A percentile compares a stretch with the other conserved stretches of the same genome.
phyloP scores from a whole-genome alignment of 2,797 vertebrate species.

The Chromobotia macracanthus region DNA sequence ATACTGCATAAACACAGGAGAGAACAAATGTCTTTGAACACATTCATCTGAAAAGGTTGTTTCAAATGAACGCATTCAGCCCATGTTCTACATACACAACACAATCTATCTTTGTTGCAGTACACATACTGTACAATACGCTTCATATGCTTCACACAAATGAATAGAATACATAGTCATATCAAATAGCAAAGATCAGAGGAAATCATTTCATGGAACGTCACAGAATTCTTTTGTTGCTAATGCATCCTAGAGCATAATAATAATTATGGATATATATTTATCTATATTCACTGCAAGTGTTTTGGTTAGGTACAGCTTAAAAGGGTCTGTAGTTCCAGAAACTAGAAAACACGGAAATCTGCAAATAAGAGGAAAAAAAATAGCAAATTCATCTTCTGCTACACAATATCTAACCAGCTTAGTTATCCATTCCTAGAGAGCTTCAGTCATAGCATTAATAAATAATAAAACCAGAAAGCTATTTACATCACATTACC shows the following conservation, averaged over 20 bases:
- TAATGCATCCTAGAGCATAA: constrained; percentile 25
- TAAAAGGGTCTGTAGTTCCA: constrained; percentile 94
- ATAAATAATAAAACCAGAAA: background rate
- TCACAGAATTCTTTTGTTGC: constrained; percentile 10
- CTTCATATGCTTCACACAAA: constrained; percentile 10
- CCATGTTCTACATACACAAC: background rate
- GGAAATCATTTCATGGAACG: constrained; percentile 1
- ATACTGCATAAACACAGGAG: constrained; percentile 24
- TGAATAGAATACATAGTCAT: constrained; percentile 2
- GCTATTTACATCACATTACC: too few species aligned
- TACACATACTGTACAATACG: constrained; percentile 10
- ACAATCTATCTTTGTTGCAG: background rate
- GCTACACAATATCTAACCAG: background rate
- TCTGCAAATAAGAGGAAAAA: constrained; percentile 73
- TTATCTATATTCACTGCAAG: background rate
- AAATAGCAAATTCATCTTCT: background rate
- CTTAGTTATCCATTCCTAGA: background rate
- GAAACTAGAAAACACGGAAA: constrained; percentile 95
- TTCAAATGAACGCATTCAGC: background rate
- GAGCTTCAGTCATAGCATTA: background rate
- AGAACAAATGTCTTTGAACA: constrained; percentile 1
- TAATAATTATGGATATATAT: background rate
- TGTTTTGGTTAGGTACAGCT: constrained; percentile 47
- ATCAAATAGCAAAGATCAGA: constrained; percentile 1
- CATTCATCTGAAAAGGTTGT: background rate